Evolutionary conservation across 2,888 invertebrate species (phyloP), one percentile per base, ranked within the genome.

Genomic region (Lepidochrysops patricia): DNA sequence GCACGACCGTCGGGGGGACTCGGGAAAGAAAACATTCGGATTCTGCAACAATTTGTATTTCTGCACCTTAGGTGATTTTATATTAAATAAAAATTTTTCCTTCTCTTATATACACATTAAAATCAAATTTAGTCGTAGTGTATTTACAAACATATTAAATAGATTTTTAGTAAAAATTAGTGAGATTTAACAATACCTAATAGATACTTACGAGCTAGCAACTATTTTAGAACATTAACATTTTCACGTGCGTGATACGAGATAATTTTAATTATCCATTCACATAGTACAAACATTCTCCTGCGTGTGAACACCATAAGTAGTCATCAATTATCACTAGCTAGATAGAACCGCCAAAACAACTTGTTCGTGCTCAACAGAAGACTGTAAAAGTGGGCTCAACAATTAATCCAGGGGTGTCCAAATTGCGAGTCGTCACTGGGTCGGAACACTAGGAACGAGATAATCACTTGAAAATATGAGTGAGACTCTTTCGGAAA

Each of bases 141-240:
- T 90, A 90, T 90, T 90, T 90, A 90, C 89, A 90, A 89, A 90
- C 89, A 89, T 88, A 89, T 88, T 88, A 84, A 89, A 88, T 88
- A 88, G 84, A 86, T 89, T 89, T 89, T 89, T 89, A 89, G 89
- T 89, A 89, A 89, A 87, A 84, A 88, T 88, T 88, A 88, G 88
- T 87, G 89, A 85, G 82, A 83, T 87, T 86, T 89, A 89, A 89
- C 89, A 87, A 87, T 87, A 87, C 81, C 79, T 50, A 67, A 61
- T 62, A 67, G 62, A 67, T 66, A 67, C 80, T 84, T 86, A 84
- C 62, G n/a, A 70, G 76, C 79, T 85, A 86, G 12, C 70, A 54
- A 68, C 78, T 79, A 80, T 77, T 75, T 80, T 80, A 89, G 82
- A 87, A 89, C 87, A 88, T 87, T 82, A 89, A 88, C 84, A 86